Percentiles rank a stretch among this genome's conserved stretches.
Evolutionary conservation across 2,797 vertebrate species (phyloP).

Genomic region (Darevskia nairensis): DNA sequence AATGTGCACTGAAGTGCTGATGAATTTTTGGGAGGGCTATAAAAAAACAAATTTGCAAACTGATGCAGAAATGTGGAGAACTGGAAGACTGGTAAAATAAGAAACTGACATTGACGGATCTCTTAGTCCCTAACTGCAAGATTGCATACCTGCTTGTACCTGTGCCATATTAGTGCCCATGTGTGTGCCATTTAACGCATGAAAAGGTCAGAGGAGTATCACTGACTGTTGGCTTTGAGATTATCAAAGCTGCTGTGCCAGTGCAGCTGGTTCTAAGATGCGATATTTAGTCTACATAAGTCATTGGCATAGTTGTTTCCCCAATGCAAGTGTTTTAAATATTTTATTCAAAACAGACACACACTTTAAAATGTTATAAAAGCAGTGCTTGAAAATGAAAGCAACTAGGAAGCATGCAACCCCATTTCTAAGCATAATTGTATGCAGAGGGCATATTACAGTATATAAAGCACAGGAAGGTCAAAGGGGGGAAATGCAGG

Average conservation of each 20-base stretch:
- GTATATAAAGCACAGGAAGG: slow-evolving; percentile 55
- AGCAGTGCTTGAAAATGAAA: slow-evolving; percentile 47
- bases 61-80: too few species aligned
- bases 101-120: too few species aligned
- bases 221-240: not conserved
- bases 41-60: too few species aligned
- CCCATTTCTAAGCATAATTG: slow-evolving; percentile 48
- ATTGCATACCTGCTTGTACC: not conserved
- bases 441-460: slow-evolving; percentile 45
- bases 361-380: slow-evolving; percentile 8
- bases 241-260: not conserved
- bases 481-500: slow-evolving; percentile 60
- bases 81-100: too few species aligned
- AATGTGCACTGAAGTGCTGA: too few species aligned
- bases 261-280: not conserved
- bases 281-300: not conserved
- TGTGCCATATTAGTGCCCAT: not conserved
- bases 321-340: not conserved
- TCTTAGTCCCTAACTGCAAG: too few species aligned
- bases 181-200: not conserved
- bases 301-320: not conserved
- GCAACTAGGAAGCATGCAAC: slow-evolving; percentile 39
- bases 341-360: not conserved
- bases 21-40: too few species aligned
- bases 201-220: not conserved